Evolutionary conservation across 1,140 invertebrate genomes (phyloP).

Genomic region (Eumeta japonica): DNA sequence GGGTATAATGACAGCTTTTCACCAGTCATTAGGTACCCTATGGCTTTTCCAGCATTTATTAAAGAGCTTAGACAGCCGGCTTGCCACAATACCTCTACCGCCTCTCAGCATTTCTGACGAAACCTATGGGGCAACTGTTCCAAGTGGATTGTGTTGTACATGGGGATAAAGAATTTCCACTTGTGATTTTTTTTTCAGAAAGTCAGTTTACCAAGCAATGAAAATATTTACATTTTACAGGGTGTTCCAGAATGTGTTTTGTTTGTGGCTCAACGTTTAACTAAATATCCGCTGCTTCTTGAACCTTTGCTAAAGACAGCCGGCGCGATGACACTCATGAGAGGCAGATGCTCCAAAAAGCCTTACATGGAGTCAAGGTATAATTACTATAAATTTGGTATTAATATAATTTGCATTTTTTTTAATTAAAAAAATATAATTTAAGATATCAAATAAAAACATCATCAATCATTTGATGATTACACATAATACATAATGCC

Average conservation of each 20-base stretch:
- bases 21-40: too few species aligned
- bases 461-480: too few species aligned
- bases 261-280: conserved; percentile 90
- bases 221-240: conserved; percentile 15
- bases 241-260: conserved; percentile 93
- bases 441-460: conserved; percentile 6
- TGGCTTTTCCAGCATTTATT: too few species aligned
- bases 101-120: too few species aligned
- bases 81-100: too few species aligned
- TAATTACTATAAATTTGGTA: conserved; percentile 3
- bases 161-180: too few species aligned
- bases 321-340: conserved; percentile 75
- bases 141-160: too few species aligned
- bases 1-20: too few species aligned
- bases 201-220: not conserved
- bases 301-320: conserved; percentile 90
- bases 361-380: conserved; percentile 72
- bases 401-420: conserved; percentile 2
- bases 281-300: conserved; percentile 91
- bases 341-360: conserved; percentile 70
- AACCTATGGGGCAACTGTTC: too few species aligned
- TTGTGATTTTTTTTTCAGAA: too few species aligned
- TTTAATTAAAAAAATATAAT: not conserved
- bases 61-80: too few species aligned
- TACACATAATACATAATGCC: too few species aligned